phyloP scores from a whole-genome alignment of 35 echinoderm and acorn worm genomes.

The Anneissia japonica region DNA sequence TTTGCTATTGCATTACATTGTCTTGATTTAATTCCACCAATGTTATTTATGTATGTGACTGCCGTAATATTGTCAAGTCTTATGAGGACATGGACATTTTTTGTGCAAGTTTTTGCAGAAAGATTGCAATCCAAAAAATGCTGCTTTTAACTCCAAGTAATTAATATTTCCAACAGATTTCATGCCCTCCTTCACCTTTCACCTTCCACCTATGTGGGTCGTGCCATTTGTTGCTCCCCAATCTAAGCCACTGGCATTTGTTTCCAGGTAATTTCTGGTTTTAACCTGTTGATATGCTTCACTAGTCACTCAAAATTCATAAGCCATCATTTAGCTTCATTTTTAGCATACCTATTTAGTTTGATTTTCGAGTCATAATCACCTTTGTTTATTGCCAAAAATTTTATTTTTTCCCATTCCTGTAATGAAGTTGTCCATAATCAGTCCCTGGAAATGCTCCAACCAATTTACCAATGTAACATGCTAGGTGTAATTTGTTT shows the following conservation, averaged over 20 bases:
- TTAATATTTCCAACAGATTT: conserved; percentile 6
- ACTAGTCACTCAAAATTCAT: background rate
- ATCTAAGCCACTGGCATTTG: conserved; percentile 32
- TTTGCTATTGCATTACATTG: background rate
- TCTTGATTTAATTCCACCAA: conserved; percentile 1
- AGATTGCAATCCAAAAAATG: conserved; percentile 12
- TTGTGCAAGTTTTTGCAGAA: background rate
- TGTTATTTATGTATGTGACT: conserved; percentile 15
- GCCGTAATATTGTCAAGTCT: background rate
- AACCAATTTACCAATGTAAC: too few species aligned
- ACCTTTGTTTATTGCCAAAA: background rate
- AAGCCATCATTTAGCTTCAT: background rate
- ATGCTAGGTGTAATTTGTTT: too few species aligned
- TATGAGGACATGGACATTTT: background rate
- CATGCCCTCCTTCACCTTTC: conserved; percentile 20
- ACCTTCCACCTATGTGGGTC: conserved; percentile 28
- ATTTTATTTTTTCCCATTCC: background rate
- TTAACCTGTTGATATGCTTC: background rate
- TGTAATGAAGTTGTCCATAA: background rate
- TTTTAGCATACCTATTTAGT: background rate
- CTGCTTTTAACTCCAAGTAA: conserved; percentile 14
- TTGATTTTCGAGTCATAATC: background rate
- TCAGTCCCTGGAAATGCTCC: too few species aligned
- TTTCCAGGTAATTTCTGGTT: background rate
- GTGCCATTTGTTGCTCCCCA: conserved; percentile 31